These are phyloP conservation scores for Pheucticus melanocephalus DNA, from an alignment of 2,113 vertebrate species.

Conservation along the genomic window DNA sequence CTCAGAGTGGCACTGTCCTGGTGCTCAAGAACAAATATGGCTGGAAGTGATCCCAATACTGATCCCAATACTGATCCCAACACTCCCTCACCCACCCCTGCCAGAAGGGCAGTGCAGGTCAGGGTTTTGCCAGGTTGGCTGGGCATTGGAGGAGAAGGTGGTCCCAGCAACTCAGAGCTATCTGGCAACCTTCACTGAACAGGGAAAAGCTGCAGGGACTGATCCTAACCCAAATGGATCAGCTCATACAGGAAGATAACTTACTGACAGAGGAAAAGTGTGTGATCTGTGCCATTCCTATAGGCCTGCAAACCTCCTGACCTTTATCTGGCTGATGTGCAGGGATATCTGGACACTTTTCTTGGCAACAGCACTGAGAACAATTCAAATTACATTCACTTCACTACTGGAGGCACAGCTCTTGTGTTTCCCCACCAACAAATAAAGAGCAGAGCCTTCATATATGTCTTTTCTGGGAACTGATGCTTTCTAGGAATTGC, in stretches of 20 bases:
- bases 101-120: background rate
- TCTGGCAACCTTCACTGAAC: background rate
- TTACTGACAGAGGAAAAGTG: background rate
- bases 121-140: background rate
- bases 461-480: background rate
- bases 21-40: rapidly evolving
- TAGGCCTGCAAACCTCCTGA: background rate
- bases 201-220: background rate
- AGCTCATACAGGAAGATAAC: background rate
- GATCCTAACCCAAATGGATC: background rate
- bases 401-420: background rate
- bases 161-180: background rate
- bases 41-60: background rate
- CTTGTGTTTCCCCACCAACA: background rate
- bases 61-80: background rate
- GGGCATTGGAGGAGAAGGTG: background rate
- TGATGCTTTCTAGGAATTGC: constrained; percentile 33
- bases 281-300: background rate
- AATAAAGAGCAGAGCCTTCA: background rate
- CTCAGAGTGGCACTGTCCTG: background rate
- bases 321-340: background rate
- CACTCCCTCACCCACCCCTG: background rate
- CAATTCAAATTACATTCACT: background rate
- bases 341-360: background rate
- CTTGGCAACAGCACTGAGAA: background rate